These are phyloP conservation scores for Phocoena phocoena DNA, from an alignment of 2,113 vertebrate genomes.

Conservation along the genomic window DNA sequence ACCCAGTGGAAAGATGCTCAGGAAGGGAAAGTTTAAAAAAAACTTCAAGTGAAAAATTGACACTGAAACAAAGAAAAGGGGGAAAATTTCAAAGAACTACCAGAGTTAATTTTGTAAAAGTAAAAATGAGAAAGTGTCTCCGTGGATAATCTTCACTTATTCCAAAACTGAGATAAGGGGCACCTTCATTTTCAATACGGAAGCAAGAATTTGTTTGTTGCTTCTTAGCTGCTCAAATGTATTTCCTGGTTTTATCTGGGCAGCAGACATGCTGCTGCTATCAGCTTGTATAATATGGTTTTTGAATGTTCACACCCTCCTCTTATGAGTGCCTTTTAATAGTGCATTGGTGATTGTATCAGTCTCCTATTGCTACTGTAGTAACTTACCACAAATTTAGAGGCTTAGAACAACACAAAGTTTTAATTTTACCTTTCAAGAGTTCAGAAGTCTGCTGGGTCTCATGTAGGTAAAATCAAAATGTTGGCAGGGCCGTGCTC, in stretches of 20 bases:
- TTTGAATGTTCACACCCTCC: not conserved
- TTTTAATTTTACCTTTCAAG: not conserved
- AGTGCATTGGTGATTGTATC: not conserved
- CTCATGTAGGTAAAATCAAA: not conserved
- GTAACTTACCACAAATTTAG: not conserved
- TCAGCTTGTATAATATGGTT: too few relatives aligned
- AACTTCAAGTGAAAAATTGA: conserved; percentile 24
- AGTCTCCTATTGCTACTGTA: not conserved
- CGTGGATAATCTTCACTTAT: not conserved
- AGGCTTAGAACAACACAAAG: not conserved
- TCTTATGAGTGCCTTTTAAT: not conserved
- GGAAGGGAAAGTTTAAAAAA: conserved; percentile 62
- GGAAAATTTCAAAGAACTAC: conserved; percentile 48
- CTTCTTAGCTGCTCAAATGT: not conserved
- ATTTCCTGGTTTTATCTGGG: not conserved
- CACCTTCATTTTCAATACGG: not conserved
- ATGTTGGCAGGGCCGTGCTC: not conserved
- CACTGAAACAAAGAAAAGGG: not conserved
- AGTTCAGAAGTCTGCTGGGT: not conserved
- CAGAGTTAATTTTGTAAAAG: conserved; percentile 8
- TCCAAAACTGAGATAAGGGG: conserved; percentile 29
- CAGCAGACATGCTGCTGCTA: not conserved
- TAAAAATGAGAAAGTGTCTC: conserved; percentile 28
- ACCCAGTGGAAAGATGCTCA: conserved; percentile 44
- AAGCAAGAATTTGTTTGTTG: not conserved